Evolutionary conservation across 1,140 invertebrate species (phyloP).

Genomic region (Zaprionus ghesquierei): DNA sequence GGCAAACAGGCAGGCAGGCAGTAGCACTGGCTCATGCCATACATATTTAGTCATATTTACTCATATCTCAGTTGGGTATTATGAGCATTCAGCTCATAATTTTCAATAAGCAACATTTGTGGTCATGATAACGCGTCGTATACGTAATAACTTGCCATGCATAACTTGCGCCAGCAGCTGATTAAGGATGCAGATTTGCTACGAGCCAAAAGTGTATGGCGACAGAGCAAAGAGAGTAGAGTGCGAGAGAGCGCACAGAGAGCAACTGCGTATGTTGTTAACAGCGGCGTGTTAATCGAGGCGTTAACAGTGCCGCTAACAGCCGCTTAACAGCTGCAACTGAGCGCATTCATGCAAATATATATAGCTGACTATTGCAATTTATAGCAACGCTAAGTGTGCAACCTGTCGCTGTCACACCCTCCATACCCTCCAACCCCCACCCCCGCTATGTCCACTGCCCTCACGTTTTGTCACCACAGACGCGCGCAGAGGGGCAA

Average conservation of each 20-base stretch:
- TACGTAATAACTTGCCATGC: slow-evolving; percentile 60
- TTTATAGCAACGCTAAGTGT: slow-evolving; percentile 32
- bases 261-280: background rate
- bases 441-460: background rate
- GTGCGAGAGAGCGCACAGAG: slow-evolving; percentile 4
- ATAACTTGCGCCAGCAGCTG: slow-evolving; percentile 28
- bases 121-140: slow-evolving; percentile 59
- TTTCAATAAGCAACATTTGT: slow-evolving; percentile 62
- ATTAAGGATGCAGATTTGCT: slow-evolving; percentile 50
- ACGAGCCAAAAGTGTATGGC: slow-evolving; percentile 11
- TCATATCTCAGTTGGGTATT: slow-evolving; percentile 34
- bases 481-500: background rate
- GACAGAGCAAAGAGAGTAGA: background rate
- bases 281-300: slow-evolving; percentile 17
- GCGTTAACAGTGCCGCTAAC: slow-evolving; percentile 4
- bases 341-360: slow-evolving; percentile 11
- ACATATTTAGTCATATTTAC: slow-evolving; percentile 3
- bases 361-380: slow-evolving; percentile 43
- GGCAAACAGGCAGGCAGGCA: background rate
- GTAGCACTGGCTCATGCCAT: background rate
- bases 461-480: slow-evolving; percentile 10
- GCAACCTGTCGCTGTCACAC: slow-evolving; percentile 7
- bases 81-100: slow-evolving; percentile 50
- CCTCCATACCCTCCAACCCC: too few relatives aligned
- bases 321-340: background rate